Conservation (phyloP, 2,113 vertebrate species). For the Cyrtonyx montezumae region DNA sequence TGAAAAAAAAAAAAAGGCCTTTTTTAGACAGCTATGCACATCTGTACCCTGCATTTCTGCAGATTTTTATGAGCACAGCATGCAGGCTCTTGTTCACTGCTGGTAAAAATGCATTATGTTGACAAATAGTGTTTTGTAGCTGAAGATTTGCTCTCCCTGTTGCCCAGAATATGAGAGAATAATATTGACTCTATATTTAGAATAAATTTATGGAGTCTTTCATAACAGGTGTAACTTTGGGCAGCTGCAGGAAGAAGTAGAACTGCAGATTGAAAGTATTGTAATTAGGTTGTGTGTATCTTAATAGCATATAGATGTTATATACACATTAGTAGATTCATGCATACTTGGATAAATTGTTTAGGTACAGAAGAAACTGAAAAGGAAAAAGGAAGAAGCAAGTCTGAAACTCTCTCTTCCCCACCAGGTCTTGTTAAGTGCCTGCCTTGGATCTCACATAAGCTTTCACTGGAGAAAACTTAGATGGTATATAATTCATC, state of each 20-base stretch:
- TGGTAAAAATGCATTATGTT: too few relatives aligned
- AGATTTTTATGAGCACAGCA: too few relatives aligned
- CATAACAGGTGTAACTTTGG: neutral
- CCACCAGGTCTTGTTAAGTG: accelerated
- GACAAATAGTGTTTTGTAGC: too few relatives aligned
- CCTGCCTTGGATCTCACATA: neutral
- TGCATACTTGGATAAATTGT: neutral
- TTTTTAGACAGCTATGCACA: too few relatives aligned
- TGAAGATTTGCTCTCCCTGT: neutral
- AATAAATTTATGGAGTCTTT: neutral
- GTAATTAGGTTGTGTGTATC: neutral
- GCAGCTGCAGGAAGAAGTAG: neutral
- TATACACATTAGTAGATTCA: neutral
- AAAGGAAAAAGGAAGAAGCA: neutral
- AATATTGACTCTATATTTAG: neutral
- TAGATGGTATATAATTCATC: neutral
- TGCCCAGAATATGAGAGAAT: neutral
- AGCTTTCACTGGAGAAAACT: neutral
- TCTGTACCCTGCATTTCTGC: too few relatives aligned
- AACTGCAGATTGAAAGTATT: neutral
- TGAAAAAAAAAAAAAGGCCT: too few relatives aligned
- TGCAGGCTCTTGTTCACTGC: too few relatives aligned
- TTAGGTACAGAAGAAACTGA: neutral
- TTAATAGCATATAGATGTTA: neutral
- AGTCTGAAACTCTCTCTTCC: neutral